A percentile compares a stretch with the other conserved stretches of the same genome.
Conservation (phyloP, 2,888 invertebrate genomes). For the Tanaodytes sp. region DNA sequence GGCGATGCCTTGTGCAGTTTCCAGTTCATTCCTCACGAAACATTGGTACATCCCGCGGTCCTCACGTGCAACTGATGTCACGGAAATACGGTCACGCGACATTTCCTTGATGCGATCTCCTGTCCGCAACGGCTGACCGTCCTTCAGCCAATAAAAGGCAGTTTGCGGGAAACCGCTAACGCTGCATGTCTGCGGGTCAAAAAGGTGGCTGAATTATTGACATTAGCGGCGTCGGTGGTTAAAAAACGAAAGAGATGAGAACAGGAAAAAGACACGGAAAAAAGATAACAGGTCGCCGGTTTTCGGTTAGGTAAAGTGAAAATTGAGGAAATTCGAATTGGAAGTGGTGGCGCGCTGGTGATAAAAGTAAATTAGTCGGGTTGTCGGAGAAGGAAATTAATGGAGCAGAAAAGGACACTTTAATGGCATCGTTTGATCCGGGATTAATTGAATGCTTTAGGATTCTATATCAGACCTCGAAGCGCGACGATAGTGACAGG, state of each 20-base stretch:
- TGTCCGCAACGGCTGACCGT: slow-evolving; percentile 71
- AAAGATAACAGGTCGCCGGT: background rate
- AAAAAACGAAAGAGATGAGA: slow-evolving; percentile 5
- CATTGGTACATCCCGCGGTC: slow-evolving; percentile 74
- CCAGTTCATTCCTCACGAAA: slow-evolving; percentile 72
- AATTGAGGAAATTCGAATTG: background rate
- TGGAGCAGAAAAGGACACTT: too few relatives aligned
- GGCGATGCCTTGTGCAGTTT: slow-evolving; percentile 73
- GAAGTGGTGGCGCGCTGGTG: too few relatives aligned
- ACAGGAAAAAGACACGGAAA: background rate
- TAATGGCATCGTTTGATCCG: too few relatives aligned
- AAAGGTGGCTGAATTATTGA: slow-evolving; percentile 27
- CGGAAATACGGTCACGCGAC: slow-evolving; percentile 75
- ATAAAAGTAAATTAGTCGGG: too few relatives aligned
- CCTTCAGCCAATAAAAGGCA: slow-evolving; percentile 72
- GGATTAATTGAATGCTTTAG: too few relatives aligned
- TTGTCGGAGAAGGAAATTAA: too few relatives aligned
- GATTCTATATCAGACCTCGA: too few relatives aligned
- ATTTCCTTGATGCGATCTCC: slow-evolving; percentile 71
- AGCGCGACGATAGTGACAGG: too few relatives aligned
- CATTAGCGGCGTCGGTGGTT: slow-evolving; percentile 15
- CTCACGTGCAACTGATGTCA: slow-evolving; percentile 71
- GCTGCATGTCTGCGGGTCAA: slow-evolving; percentile 69
- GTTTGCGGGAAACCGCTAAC: slow-evolving; percentile 71
- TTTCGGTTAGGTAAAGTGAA: background rate